phyloP scores from a whole-genome alignment of 2,888 invertebrate genomes.

The Drosophila kanekoi region DNA sequence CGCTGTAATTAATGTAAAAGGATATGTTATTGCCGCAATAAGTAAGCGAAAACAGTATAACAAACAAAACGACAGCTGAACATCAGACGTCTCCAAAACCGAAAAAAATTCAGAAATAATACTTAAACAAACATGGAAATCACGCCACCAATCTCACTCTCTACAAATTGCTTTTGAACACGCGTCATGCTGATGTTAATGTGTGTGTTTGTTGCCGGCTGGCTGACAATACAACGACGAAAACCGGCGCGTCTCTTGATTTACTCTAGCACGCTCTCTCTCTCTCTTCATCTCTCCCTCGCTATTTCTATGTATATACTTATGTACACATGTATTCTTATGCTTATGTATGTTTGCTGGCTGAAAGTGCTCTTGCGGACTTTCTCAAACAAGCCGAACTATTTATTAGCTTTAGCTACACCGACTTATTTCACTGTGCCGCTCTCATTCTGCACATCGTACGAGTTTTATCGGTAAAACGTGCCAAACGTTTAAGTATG shows the following conservation, averaged over 20 bases:
- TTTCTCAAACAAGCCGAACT: constrained; percentile 35
- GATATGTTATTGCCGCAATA: constrained; percentile 37
- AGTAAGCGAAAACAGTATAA: constrained; percentile 16
- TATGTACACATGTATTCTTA: constrained; percentile 7
- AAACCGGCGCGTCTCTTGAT: constrained; percentile 27
- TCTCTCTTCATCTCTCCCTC: background rate
- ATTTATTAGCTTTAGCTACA: constrained; percentile 33
- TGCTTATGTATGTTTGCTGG: background rate
- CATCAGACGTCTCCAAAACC: constrained; percentile 29
- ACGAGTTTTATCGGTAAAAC: constrained; percentile 79
- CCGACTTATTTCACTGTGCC: constrained; percentile 61
- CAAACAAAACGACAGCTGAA: constrained; percentile 23
- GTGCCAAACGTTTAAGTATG: constrained; percentile 33
- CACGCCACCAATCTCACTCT: constrained; percentile 83
- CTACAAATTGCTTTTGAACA: constrained; percentile 60
- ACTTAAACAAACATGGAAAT: constrained; percentile 83
- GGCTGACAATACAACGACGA: constrained; percentile 32
- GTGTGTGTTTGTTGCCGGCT: constrained; percentile 45
- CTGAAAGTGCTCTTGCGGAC: constrained; percentile 15
- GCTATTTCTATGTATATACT: constrained; percentile 1
- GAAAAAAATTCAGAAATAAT: constrained; percentile 57
- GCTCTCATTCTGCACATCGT: constrained; percentile 65
- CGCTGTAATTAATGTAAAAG: constrained; percentile 52
- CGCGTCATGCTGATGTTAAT: constrained; percentile 54
- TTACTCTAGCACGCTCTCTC: constrained; percentile 21